Evolutionary conservation across 2,797 vertebrate genomes (phyloP).

Genomic region (Malacoctenus gilli): DNA sequence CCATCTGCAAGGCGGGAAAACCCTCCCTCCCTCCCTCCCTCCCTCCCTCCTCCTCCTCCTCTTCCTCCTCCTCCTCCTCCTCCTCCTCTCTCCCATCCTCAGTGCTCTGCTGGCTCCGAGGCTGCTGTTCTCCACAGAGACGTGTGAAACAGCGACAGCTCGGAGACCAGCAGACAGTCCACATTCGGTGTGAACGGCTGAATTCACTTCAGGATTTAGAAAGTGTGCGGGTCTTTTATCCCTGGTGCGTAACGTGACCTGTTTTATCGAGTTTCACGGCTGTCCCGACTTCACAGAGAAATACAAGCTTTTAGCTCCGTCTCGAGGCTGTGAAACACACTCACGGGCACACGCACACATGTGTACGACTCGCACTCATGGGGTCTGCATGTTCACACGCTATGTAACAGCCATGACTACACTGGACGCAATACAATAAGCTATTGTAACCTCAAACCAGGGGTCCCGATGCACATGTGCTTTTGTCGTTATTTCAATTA

Average conservation of each 20-base stretch:
- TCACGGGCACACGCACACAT: conserved; percentile 27
- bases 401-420: conserved; percentile 56
- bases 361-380: conserved; percentile 16
- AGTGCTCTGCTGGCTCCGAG: too few relatives aligned
- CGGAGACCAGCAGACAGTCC: conserved; percentile 6
- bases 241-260: conserved; percentile 60
- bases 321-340: conserved; percentile 47
- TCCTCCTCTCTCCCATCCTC: too few relatives aligned
- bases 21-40: not conserved
- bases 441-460: conserved; percentile 78
- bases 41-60: too few relatives aligned
- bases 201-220: conserved; percentile 39
- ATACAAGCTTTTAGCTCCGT: conserved; percentile 49
- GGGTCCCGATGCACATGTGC: conserved; percentile 73
- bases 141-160: conserved; percentile 22
- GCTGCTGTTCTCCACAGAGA: too few relatives aligned
- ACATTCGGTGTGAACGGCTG: conserved; percentile 39
- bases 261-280: conserved; percentile 55
- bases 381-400: conserved; percentile 39
- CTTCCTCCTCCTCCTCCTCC: too few relatives aligned
- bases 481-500: conserved; percentile 77
- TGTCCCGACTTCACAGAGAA: conserved; percentile 65
- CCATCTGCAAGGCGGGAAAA: conserved; percentile 4
- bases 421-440: conserved; percentile 77
- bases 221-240: conserved; percentile 40